Percentiles rank a stretch among this genome's conserved stretches.
Evolutionary conservation across 2,888 invertebrate species (phyloP).

Genomic region (Diaperis boleti): DNA sequence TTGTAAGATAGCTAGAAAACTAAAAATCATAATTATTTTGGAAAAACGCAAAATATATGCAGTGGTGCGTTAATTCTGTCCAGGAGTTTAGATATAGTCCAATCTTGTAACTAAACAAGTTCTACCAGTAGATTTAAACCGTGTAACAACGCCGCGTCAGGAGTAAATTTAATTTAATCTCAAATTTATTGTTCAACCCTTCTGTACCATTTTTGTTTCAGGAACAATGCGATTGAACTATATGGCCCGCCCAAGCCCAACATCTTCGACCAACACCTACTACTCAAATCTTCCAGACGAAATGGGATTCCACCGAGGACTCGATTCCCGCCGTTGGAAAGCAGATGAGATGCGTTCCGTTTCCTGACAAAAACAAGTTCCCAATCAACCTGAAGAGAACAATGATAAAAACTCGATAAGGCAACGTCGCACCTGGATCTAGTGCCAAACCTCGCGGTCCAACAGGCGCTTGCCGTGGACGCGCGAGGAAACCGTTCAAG

Average conservation of each 20-base stretch:
- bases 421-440: slow-evolving; percentile 60
- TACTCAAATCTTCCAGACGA: slow-evolving; percentile 46
- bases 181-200: too few species aligned
- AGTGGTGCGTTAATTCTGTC: too few species aligned
- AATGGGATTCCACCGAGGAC: slow-evolving; percentile 42
- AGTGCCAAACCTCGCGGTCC: slow-evolving; percentile 61
- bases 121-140: too few species aligned
- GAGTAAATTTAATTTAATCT: too few species aligned
- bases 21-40: too few species aligned
- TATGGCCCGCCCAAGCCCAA: slow-evolving; percentile 42
- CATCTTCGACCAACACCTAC: slow-evolving; percentile 50
- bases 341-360: slow-evolving; percentile 56
- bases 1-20: too few species aligned
- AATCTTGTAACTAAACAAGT: too few species aligned
- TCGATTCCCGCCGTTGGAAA: slow-evolving; percentile 47
- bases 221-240: slow-evolving; percentile 43
- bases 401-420: slow-evolving; percentile 46
- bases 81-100: too few species aligned
- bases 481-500: slow-evolving; percentile 52
- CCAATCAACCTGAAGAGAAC: slow-evolving; percentile 46
- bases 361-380: slow-evolving; percentile 56
- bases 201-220: slow-evolving; percentile 23
- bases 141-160: too few species aligned
- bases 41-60: too few species aligned
- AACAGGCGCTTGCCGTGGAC: slow-evolving; percentile 50